Evolutionary conservation across 2,888 invertebrate species (phyloP), one percentile per base, ranked within the genome.

Genomic region (Ormyrus rosae): DNA sequence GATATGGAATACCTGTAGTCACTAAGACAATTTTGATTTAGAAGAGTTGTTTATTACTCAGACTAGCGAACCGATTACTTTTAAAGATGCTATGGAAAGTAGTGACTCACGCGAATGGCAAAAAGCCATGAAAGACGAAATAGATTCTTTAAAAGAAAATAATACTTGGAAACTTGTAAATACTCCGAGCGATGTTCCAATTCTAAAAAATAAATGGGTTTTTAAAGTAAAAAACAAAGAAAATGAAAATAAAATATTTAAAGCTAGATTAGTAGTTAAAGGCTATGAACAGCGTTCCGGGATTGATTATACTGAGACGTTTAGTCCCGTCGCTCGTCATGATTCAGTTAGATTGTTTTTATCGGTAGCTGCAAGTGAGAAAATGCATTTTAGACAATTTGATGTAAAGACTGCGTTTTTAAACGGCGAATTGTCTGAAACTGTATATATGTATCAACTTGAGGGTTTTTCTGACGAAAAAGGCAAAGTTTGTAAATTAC

Each of bases 381-480:
- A 63, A 55, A 77, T 77, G 77, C 53, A 10, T 46, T 55, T 53
- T 61, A 69, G 63, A 55, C 61, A 69, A 10, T 77, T 70, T 63
- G 69, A 77, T 46, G 63, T 77, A 51, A 77, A 77, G n/a, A 55
- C 63, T 46, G 77, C 70, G 4, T 77, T 69, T 61, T 68, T 63
- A 63, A 77, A 77, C n/a, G 76, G 68, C 10, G 61, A 76, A 11
- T 60, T 76, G 19, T 8, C 50, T 6, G 68, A 68, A 61, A 53
- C 53, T n/a, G n/a, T n/a, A n/a, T n/a, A 75, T 55, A 75, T 68
- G 75, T 7, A 60, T 51, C n/a, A 75, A 60, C 68, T 51, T 6
- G 68, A 75, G 45, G 68, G 68, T 67, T 75, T 55, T 56, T 2
- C 56, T 13, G 48, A 19, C 34, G 51, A 67, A n/a, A n/a, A n/a